Evolutionary conservation across 2,113 vertebrate species (phyloP), one percentile per base, ranked within the genome.

Genomic region (Menidia beryllina): DNA sequence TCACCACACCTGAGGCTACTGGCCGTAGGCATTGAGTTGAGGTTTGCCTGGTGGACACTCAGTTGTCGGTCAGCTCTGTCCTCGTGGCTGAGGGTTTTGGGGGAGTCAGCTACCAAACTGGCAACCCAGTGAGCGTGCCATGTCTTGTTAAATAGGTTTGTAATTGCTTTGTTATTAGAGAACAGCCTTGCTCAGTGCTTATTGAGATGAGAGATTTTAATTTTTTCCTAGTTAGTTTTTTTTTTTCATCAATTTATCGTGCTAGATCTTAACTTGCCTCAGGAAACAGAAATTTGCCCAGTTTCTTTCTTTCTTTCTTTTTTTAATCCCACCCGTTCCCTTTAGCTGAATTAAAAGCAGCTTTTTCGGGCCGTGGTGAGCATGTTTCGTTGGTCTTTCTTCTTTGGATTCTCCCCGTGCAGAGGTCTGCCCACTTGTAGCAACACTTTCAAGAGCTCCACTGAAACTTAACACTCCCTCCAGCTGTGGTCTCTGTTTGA

Each of bases 141-240:
- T 91, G 91, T 93, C 86, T 93, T 86, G 82, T 93, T 93, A 87
- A 91, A 90, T 93, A 92, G 89, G 88, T 93, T 93, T 88, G 88
- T 93, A 90, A 90, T 90, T 92, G 90, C 91, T 93, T 94, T 85
- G 86, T 91, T 88, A 86, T 91, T 93, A 91, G 90, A 92, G 89
- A 92, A 88, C 86, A 86, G 83, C 86, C 88, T 91, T 91, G 87
- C 85, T 93, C 87, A 91, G 77, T 90, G 91, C 91, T 91, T 91
- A 78, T 90, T 86, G 86, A 89, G 85, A 88, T 88, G 86, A 91
- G 79, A 91, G 82, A 85, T 77, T 69, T 83, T 81, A 72, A 58
- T 70, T 8, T 53, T 49, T 38, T 41, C 34, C 23, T 34, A 47
- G 54, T 23, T 70, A 50, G 20, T 70, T 47, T 65, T 61, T 30